Base-by-base conservation (phyloP, 2,888 invertebrate genomes). In the Allacma fusca region DNA sequence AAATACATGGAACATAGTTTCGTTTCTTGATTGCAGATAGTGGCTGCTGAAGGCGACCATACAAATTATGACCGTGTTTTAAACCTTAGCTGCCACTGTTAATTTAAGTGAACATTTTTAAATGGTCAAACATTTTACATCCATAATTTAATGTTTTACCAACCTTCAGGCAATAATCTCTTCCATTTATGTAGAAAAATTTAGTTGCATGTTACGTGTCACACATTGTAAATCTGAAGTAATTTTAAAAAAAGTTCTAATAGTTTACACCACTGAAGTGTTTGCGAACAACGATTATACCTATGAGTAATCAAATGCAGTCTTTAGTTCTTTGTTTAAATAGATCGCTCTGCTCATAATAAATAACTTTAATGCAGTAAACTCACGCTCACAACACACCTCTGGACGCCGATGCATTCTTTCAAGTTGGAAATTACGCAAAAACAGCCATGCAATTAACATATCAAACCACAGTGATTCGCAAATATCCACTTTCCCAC, bases 251-350 rank as follows among this genome's bases (percentile, higher is more conserved):
- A 12, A 21, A 69, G 7, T n/a, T 16, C 50, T 50, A 19, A 50
- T 50, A 12, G 50, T n/a, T n/a, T 50, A 50, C 5, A 50, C 2
- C n/a, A 50, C 50, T 13, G 50, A 69, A 13, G 12, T 69, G 5
- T 40, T 43, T 43, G 40, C 21, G 21, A 69, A 19, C 67, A 16
- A 21, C 13, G 16, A 50, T n/a, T 12, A 19, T 50, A 50, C 19
- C 23, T 40, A 44, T 50, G 50, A 70, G 50, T 70, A 70, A 24
- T 70, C 40, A 40, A 50, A 44, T 70, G 40, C 70, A 70, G 70
- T 70, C 70, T 70, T 70, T 12, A 70, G 19, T 70, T 70, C 70
- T 50, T 50, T 40, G 70, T 70, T 70, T 44, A 70, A 44, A 70
- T 70, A 70, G 70, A 70, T 70, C 50, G 21, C 70, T 70, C 70